Base-by-base conservation (phyloP, 2,113 vertebrate genomes). In the Pterocles burchelli region DNA sequence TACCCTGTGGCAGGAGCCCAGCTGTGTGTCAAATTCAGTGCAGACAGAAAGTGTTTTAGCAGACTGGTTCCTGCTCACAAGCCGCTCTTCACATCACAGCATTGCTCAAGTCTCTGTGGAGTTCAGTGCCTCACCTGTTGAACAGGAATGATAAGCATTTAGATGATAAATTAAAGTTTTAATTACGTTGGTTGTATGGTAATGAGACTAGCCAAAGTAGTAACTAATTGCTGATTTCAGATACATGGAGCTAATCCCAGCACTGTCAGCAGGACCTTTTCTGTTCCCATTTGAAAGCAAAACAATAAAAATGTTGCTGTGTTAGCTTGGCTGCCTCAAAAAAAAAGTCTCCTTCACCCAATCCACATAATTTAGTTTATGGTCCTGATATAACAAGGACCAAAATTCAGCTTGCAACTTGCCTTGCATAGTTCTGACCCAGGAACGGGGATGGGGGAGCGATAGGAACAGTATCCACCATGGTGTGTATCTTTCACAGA, bases 371-470 rank as follows among this genome's bases (percentile, higher is more conserved):
- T 59, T 62, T 45, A 48, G 2, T 48, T 84, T 74, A 13, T 13
- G 51, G 25, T 9, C 46, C 17, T 26, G 18, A 18, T 31, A 46
- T 5, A 67, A 52, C 12, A 67, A 38, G 59, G 48, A 67, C 54
- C 13, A 85, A 88, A 87, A 49, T 34, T 63, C 38, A 68, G 3
- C 36, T 75, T 80, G 28, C 20, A 33, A 46, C 28, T 78, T 6
- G 2, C 24, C 20, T 54, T 62, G 15, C 54, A 13, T 7, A 25
- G 29, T 20, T 63, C 58, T 88, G 43, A 59, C 10, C 24, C 31
- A 49, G 31, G 11, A 80, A 36, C 1, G 0, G 31, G 16, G 19
- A 15, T 0, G 0, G 25, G 28, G 25, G 15, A 84, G 48, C 0
- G 0, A 36, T 17, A 34, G 24, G 22, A 84, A 49, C 2, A 0